Evolutionary conservation across 1,140 invertebrate genomes (phyloP).

Genomic region (Pseudomyrmex cubaensis): DNA sequence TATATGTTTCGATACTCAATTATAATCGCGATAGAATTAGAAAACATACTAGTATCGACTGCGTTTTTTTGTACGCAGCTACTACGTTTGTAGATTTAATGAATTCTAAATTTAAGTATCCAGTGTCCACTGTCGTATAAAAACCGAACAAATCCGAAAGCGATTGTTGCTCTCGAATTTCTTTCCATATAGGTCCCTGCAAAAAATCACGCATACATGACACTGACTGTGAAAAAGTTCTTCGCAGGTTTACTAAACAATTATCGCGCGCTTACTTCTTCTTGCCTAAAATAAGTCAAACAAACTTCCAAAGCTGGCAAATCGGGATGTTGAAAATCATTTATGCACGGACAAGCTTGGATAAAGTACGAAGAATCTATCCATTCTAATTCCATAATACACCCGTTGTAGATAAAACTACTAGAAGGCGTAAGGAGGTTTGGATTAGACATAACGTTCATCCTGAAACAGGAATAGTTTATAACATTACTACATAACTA

Average conservation of each 20-base stretch:
- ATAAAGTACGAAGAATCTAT: too few relatives aligned
- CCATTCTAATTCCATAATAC: slow-evolving; percentile 86
- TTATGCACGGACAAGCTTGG: slow-evolving; percentile 85
- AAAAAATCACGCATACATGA: neutral
- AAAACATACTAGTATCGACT: slow-evolving; percentile 88
- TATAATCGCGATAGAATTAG: too few relatives aligned
- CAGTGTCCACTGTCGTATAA: slow-evolving; percentile 88
- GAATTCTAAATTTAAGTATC: slow-evolving; percentile 86
- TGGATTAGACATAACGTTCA: slow-evolving; percentile 80
- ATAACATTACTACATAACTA: neutral
- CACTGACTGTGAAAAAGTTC: too few relatives aligned
- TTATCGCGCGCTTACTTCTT: slow-evolving; percentile 87
- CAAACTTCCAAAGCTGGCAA: slow-evolving; percentile 91
- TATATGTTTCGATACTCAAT: neutral
- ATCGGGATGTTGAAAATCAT: slow-evolving; percentile 88
- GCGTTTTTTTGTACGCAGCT: slow-evolving; percentile 89
- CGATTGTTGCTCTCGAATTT: slow-evolving; percentile 89
- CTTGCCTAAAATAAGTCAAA: slow-evolving; percentile 94
- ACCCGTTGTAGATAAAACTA: slow-evolving; percentile 79
- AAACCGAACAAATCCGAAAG: slow-evolving; percentile 91
- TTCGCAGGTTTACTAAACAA: neutral
- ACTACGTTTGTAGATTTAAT: slow-evolving; percentile 91
- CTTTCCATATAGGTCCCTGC: slow-evolving; percentile 94
- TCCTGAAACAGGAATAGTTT: slow-evolving; percentile 76
- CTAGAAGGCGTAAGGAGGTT: slow-evolving; percentile 63